Conservation (phyloP, 2,888 invertebrate genomes). For the Xestoiulus laeticollis region DNA sequence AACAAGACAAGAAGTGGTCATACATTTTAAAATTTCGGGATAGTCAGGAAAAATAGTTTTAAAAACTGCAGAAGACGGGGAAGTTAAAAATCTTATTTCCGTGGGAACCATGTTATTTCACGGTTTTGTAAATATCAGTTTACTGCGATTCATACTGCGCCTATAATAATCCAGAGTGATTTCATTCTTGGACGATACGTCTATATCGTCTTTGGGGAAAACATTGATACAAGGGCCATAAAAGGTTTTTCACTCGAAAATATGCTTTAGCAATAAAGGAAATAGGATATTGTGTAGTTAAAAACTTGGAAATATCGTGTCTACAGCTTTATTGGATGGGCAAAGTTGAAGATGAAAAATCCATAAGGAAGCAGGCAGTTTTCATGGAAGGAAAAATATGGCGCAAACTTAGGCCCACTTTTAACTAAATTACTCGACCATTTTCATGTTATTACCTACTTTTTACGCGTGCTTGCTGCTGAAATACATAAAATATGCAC, state of each 20-base stretch:
- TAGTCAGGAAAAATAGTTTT: no score
- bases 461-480: neutral
- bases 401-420: neutral
- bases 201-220: neutral
- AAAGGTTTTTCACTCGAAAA: neutral
- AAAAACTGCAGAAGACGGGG: neutral
- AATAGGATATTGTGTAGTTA: neutral
- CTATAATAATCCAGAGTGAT: neutral
- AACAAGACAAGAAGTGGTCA: no score
- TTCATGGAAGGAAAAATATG: neutral
- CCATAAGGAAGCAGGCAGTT: neutral
- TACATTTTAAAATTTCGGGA: no score
- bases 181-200: neutral
- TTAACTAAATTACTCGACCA: neutral
- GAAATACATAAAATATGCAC: slow-evolving; percentile 39
- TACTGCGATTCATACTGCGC: neutral
- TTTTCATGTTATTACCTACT: neutral
- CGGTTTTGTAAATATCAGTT: neutral
- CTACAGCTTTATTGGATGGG: neutral
- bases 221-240: neutral
- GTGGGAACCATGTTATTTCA: neutral
- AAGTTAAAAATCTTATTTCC: neutral
- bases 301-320: neutral
- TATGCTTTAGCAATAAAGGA: neutral
- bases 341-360: neutral